Base-by-base conservation (phyloP, 1,140 invertebrate genomes). In the Elymnias hypermnestra region DNA sequence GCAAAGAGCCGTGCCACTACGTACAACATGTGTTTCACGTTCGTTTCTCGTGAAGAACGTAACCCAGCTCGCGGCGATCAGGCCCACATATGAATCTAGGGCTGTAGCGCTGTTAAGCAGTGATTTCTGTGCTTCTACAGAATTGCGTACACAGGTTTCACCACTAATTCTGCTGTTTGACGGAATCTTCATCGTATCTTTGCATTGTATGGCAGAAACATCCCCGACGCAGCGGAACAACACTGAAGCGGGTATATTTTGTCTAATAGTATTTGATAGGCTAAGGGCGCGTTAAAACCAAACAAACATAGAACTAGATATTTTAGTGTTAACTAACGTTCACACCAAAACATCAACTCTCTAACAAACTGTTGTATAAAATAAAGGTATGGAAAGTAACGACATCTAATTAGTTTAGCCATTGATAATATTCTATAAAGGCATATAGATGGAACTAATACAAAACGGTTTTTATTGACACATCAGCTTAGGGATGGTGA, bases 191-290 rank as follows among this genome's bases (percentile, higher is more conserved):
- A 51, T 37, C 13, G 55, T 37, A 15, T 53, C 52, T 50, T 66
- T 68, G 56, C 78, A 81, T 62, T 65, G 69, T 48, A 86, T 54
- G 26, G 69, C 64, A 12, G 72, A 73, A 44, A 86, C 69, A 59
- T 85, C 82, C 29, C 81, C 78, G 65, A 87, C 74, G 70, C 85
- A 87, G 54, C 85, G 81, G 52, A 55, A 75, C 60, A 87, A 63
- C 57, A 86, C 85, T 87, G 63, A 38, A 66, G 59, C 56, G 64
- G 46, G 42, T 53, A 62, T 57, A 61, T 55, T 51, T 43, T 48
- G 36, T 54, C 57, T 57, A 56, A 51, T 54, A 47, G 48, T 48
- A 49, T 53, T 67, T 46, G 46, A 43, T 61, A 63, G 45, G 51
- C 19, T 19, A 63, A 43, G 47, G n/a, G n/a, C n/a, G n/a, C n/a